Base-by-base conservation (phyloP, 2,888 invertebrate genomes). In the Zele albiditarsus region DNA sequence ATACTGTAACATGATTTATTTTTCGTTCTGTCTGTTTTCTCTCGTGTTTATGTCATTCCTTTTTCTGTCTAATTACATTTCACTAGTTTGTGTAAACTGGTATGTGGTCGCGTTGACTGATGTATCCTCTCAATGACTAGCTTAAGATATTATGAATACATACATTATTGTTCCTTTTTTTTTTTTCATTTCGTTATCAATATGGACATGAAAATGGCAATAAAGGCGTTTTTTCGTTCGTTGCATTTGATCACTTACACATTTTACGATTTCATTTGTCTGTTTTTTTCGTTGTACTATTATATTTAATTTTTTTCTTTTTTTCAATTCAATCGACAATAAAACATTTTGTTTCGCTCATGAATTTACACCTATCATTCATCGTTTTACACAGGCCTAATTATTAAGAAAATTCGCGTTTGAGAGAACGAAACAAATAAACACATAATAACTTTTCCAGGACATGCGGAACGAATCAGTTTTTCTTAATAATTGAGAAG, bases 121-220 rank as follows among this genome's bases (percentile, higher is more conserved):
- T 82, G 80, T 82, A 85, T 82, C 79, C 80, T 80, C 79, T 83
- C 81, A 84, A 84, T 86, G 86, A 86, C 86, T 86, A 86, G 86
- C 84, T 85, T 85, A 84, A 82, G 80, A 82, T 86, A 86, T 86
- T 84, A 86, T 86, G 85, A 84, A 83, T 83, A 83, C 81, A 83
- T 82, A 81, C 79, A 83, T 82, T 80, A 67, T 73, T 58, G 49
- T 67, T 12, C n/a, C n/a, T 71, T 65, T 71, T 68, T 60, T 67
- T 68, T 65, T 65, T 53, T 63, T 65, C 62, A 16, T 10, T 68
- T 53, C 74, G 62, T 31, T 49, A 75, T 76, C 60, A 73, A 60
- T 76, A 68, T 71, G 38, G 77, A 78, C 69, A 65, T 71, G 58
- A 68, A 70, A 78, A 79, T 80, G 78, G 77, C 78, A 79, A 77